Conservation (phyloP, 2,797 vertebrate species). For the Muscicapa comitata region DNA sequence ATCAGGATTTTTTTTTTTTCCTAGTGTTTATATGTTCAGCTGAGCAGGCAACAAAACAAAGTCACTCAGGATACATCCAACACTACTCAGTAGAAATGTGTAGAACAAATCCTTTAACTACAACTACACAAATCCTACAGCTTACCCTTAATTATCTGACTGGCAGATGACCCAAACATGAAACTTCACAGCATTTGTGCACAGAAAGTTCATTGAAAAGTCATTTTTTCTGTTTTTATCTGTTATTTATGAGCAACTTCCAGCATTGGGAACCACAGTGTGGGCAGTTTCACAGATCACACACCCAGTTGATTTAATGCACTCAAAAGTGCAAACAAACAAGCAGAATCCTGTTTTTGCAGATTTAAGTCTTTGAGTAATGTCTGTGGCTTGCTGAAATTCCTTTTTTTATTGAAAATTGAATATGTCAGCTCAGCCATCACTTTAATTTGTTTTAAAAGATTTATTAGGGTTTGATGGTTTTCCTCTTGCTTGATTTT, state of each 20-base stretch:
- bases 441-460: conserved; percentile 65
- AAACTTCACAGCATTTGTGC: not conserved
- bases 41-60: not conserved
- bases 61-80: too few species aligned
- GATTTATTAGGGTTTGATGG: conserved; percentile 62
- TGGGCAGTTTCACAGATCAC: not conserved
- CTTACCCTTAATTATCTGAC: not conserved
- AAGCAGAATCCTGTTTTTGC: not conserved
- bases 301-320: conserved; percentile 10
- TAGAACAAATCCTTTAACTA: not conserved
- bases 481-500: conserved; percentile 32
- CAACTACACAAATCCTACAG: not conserved
- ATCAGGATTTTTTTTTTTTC: accelerated
- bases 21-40: not conserved
- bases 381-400: not conserved
- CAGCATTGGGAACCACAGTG: accelerated
- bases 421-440: conserved; percentile 41
- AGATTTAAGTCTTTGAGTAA: conserved; percentile 44
- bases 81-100: accelerated
- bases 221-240: not conserved
- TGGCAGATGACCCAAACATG: not conserved
- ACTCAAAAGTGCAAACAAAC: conserved; percentile 19
- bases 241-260: not conserved
- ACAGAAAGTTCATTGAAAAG: not conserved
- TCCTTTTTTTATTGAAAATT: conserved; percentile 43